These are phyloP conservation scores for Axis porcinus DNA, from an alignment of 2,113 vertebrate species.

Conservation along the genomic window DNA sequence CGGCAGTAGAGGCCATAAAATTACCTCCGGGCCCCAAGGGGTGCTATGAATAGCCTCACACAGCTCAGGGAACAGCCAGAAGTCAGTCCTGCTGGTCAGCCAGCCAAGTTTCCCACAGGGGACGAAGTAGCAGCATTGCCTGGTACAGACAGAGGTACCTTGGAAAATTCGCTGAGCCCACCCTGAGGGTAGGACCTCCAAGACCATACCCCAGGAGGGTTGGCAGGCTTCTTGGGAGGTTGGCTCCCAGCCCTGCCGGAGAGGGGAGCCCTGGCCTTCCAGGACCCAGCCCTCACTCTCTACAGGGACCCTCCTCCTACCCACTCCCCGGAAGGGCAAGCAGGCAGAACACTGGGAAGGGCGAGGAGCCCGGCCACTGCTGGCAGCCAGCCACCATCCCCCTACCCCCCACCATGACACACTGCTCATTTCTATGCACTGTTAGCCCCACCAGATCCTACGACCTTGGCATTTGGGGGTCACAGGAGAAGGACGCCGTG, in stretches of 20 bases:
- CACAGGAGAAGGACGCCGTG: background rate
- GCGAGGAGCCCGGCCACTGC: accelerated
- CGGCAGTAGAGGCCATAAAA: accelerated
- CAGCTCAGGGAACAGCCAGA: background rate
- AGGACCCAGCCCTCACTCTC: accelerated
- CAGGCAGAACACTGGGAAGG: background rate
- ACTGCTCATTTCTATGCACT: background rate
- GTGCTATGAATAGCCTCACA: accelerated
- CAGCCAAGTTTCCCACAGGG: background rate
- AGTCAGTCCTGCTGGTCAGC: background rate
- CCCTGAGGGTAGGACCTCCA: accelerated
- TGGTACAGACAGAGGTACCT: background rate
- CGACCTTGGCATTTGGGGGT: conserved; percentile 6
- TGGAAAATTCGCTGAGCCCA: accelerated
- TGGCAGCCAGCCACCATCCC: background rate
- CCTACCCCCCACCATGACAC: accelerated
- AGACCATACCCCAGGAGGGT: accelerated
- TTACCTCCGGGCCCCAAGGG: background rate
- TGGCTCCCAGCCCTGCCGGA: accelerated
- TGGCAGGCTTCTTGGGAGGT: accelerated
- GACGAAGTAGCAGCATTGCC: background rate
- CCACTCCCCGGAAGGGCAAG: accelerated
- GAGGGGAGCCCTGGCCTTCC: background rate
- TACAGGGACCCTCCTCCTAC: accelerated
- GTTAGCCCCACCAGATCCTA: background rate